phyloP scores from a whole-genome alignment of 2,888 invertebrate species.

The Cryptocheilus praepositus region DNA sequence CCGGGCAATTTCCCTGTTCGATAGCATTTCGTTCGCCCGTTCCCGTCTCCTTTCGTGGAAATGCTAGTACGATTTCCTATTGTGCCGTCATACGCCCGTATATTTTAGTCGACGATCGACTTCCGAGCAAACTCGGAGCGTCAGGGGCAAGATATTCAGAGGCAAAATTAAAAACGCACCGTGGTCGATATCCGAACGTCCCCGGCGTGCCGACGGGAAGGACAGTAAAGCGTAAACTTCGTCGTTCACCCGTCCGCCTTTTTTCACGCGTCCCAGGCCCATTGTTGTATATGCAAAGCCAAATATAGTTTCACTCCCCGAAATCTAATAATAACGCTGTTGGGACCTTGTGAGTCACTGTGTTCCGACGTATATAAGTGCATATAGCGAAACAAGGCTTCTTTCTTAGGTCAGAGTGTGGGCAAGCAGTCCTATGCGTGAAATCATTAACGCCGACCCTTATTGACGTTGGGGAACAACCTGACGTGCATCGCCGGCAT shows the following conservation, averaged over 20 bases:
- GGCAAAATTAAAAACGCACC: too few relatives aligned
- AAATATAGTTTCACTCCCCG: neutral
- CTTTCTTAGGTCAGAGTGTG: slow-evolving; percentile 28
- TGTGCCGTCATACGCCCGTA: neutral
- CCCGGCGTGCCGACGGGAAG: neutral
- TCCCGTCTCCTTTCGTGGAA: neutral
- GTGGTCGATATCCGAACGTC: neutral
- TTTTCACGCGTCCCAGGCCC: neutral
- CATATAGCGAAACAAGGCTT: slow-evolving; percentile 26
- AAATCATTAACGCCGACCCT: slow-evolving; percentile 32
- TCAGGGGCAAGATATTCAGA: too few relatives aligned
- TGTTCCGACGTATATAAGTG: slow-evolving; percentile 37
- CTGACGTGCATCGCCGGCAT: too few relatives aligned
- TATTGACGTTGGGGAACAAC: too few relatives aligned
- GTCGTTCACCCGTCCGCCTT: too few relatives aligned
- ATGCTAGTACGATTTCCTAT: neutral
- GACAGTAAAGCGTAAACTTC: too few relatives aligned
- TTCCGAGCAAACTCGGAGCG: too few relatives aligned
- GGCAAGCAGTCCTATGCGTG: slow-evolving; percentile 1
- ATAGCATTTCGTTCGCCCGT: slow-evolving; percentile 5
- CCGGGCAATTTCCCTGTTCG: slow-evolving; percentile 1
- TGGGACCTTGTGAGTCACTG: slow-evolving; percentile 17
- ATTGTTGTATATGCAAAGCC: neutral
- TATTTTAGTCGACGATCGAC: too few relatives aligned
- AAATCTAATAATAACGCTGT: slow-evolving; percentile 41